A percentile compares a stretch with the other conserved stretches of the same genome.
These are phyloP conservation scores for Ornithoptera priamus DNA, from an alignment of 2,888 invertebrate genomes.

Conservation along the genomic window DNA sequence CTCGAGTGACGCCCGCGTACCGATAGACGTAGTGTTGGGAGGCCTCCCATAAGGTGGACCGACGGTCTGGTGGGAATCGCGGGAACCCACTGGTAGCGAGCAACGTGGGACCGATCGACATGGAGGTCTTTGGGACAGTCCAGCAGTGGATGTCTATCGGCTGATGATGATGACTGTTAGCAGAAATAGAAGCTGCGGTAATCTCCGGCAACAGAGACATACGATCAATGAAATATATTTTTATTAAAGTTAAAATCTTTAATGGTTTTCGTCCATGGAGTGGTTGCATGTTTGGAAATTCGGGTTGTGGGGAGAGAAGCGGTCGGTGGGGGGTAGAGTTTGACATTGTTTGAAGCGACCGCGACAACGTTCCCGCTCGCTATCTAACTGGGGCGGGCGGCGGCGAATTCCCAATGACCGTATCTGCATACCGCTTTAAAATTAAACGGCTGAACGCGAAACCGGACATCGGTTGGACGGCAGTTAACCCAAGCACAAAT, in stretches of 20 bases:
- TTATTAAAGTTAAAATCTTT: background rate
- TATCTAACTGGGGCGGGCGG: slow-evolving; percentile 62
- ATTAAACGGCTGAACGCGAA: slow-evolving; percentile 20
- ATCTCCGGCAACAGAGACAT: too few relatives aligned
- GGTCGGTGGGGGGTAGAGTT: background rate
- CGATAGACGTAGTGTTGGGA: too few relatives aligned
- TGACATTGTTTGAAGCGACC: slow-evolving; percentile 11
- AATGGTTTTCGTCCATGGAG: background rate
- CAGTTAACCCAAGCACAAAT: background rate
- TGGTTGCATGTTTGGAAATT: background rate
- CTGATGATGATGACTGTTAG: too few relatives aligned
- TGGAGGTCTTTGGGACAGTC: too few relatives aligned
- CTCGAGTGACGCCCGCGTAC: too few relatives aligned
- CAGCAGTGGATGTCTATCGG: too few relatives aligned
- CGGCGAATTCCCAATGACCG: slow-evolving; percentile 53
- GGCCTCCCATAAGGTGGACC: too few relatives aligned
- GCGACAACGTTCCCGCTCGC: slow-evolving; percentile 33
- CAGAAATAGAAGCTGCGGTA: too few relatives aligned
- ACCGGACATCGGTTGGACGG: background rate
- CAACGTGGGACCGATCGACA: too few relatives aligned
- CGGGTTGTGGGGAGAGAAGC: background rate
- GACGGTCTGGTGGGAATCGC: too few relatives aligned
- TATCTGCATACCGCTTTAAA: slow-evolving; percentile 23
- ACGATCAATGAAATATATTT: too few relatives aligned
- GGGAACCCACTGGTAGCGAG: too few relatives aligned